Base-by-base conservation (phyloP, 2,888 invertebrate genomes). In the Xestia c-nigrum region DNA sequence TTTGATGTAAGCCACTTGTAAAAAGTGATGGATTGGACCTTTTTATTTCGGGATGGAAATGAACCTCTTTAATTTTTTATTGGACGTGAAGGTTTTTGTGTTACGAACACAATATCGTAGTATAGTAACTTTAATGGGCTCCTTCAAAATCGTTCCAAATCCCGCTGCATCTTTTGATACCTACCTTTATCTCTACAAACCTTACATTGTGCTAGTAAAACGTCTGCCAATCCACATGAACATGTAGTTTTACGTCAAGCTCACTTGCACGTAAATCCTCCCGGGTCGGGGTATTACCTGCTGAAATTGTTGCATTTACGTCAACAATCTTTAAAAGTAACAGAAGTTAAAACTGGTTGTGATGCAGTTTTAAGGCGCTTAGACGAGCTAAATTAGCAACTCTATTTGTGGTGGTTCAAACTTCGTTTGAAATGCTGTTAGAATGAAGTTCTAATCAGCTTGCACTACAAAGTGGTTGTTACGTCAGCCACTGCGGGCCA, bases 1-100 rank as follows among this genome's bases (percentile, higher is more conserved):
- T 50, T 24, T 55, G 55, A 67, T 71, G 50, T 47, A 19, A 63
- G 21, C 1, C 50, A 71, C 57, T 83, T 82, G 24, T 70, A 19
- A 71, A 55, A 67, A 63, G 38, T 63, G 61, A 71, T 67, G 10
- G 21, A 63, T 63, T 21, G 14, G 7, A 1, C 10, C 14, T 57
- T 76, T 81, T 70, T 3, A 50, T 68, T 78, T 21, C 3, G 1
- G 19, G 16, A 47, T 47, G 14, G 1, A 63, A 71, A 14, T 12
- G 9, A 38, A 6, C 6, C 19, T 40, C 31, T 66, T 46, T 6
- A 16, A 63, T 50, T n/a, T 47, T 52, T 61, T 31, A 43, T 38
- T n/a, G 6, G 40, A 14, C 2, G 12, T 40, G 6, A 21, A 12
- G 12, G n/a, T 12, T n/a, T 64, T 43, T 14, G 14, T 43, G 3